Evolutionary conservation across 2,113 vertebrate species (phyloP).

Genomic region (Oryctolagus cuniculus): DNA sequence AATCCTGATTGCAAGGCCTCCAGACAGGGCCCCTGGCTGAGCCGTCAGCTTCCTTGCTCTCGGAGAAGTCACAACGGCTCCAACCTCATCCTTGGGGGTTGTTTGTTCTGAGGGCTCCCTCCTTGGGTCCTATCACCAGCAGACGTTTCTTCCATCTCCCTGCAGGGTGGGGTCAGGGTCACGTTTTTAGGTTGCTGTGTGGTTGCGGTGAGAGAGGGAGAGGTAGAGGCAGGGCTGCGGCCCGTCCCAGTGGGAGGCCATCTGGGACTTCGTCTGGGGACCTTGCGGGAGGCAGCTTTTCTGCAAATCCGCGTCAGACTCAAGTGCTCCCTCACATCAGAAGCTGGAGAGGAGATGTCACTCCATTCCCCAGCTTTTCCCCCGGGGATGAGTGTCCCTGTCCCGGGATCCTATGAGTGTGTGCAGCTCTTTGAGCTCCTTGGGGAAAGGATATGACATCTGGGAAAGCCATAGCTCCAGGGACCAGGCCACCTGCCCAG

Average conservation of each 20-base stretch:
- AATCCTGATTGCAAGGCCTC: constrained; percentile 28
- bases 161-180: background rate
- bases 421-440: background rate
- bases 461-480: background rate
- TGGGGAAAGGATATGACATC: background rate
- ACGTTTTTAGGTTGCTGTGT: background rate
- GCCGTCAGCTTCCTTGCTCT: background rate
- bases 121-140: background rate
- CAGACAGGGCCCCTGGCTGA: background rate
- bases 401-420: too few relatives aligned
- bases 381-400: too few relatives aligned
- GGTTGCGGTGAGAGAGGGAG: background rate
- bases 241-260: fast-evolving
- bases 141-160: too few relatives aligned
- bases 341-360: background rate
- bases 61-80: background rate
- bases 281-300: background rate
- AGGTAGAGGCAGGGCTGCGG: background rate
- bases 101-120: background rate
- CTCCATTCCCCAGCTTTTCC: background rate
- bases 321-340: fast-evolving
- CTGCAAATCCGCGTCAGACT: fast-evolving
- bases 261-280: background rate
- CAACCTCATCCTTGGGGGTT: background rate
- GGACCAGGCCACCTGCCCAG: fast-evolving